Evolutionary conservation across 2,113 vertebrate genomes (phyloP).

Genomic region (Salvelinus alpinus): DNA sequence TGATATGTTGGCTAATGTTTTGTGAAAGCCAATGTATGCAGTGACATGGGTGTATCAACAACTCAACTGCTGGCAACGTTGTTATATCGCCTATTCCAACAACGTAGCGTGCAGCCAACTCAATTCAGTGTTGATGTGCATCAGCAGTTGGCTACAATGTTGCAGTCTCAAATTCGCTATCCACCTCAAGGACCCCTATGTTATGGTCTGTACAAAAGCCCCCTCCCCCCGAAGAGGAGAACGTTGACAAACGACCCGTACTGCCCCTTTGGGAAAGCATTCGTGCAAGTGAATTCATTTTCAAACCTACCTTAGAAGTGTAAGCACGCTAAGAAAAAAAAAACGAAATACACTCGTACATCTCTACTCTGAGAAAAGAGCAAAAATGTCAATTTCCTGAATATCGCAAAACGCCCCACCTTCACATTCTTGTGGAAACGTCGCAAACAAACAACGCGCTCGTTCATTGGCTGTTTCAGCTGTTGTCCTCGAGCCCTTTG

Average conservation of each 20-base stretch:
- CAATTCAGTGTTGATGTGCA: too few relatives aligned
- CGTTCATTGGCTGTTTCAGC: conserved; percentile 60
- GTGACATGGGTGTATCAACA: too few relatives aligned
- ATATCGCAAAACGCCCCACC: conserved; percentile 48
- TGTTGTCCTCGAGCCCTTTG: conserved; percentile 1
- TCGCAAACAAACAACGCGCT: conserved; percentile 47
- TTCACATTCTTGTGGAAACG: conserved; percentile 28
- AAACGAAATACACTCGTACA: neutral
- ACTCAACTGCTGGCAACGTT: too few relatives aligned
- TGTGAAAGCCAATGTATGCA: too few relatives aligned
- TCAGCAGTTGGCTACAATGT: conserved; percentile 2
- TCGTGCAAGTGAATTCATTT: neutral
- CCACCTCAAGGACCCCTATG: conserved; percentile 71
- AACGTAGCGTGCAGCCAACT: too few relatives aligned
- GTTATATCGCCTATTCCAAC: too few relatives aligned
- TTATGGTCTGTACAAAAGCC: conserved; percentile 31
- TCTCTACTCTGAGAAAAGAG: conserved; percentile 2
- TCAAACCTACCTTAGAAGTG: conserved; percentile 47
- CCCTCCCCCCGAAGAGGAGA: conserved; percentile 71
- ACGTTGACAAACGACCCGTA: conserved; percentile 75
- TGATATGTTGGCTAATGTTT: too few relatives aligned
- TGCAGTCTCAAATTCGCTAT: conserved; percentile 32
- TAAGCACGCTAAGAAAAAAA: neutral
- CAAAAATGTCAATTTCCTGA: conserved; percentile 44
- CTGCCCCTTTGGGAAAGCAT: conserved; percentile 19